Base-by-base conservation (phyloP, 2,113 vertebrate genomes). In the Agapornis roseicollis region DNA sequence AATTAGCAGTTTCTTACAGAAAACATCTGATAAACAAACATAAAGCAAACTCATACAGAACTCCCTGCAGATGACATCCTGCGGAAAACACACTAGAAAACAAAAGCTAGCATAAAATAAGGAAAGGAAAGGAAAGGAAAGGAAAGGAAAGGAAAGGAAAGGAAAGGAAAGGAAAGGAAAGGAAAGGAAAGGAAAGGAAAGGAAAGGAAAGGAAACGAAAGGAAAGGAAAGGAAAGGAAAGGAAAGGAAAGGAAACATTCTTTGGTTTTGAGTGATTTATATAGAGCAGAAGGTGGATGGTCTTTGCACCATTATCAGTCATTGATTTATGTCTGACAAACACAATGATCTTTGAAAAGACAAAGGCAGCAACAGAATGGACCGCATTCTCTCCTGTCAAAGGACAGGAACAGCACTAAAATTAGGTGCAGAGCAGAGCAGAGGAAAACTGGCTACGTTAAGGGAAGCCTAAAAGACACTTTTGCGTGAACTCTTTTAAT, bases 1-100 rank as follows among this genome's bases (percentile, higher is more conserved):
- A 96, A 96, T 96, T 96, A 95, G 94, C 89, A 91, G 91, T 91
- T 94, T 85, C 79, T 90, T 88, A 73, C 50, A 71, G 85, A 71
- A 93, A 93, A 22, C 46, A 27, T 58, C 60, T 85, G 79, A 82
- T 70, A 95, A 95, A 91, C 55, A 95, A 93, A 88, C 63, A 91
- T 46, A 74, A 96, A 93, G 95, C 70, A 82, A 96, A 35, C 82
- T 82, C 66, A 49, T 19, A 29, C 11, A 70, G 53, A 85, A 92
- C 46, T 92, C 78, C 78, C 87, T 53, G 70, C 80, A 77, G 71
- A 82, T 89, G 53, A 81, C 23, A 55, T 85, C 46, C 58, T 89
- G 73, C 85, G 93, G 72, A 93, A 95, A 89, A 94, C 9, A 15
- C n/a, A 80, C 82, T 95, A 77, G 68, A 94, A 88, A 92, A 87